These are phyloP conservation scores for Anser cygnoides DNA, from an alignment of 2,113 vertebrate genomes.

Conservation along the genomic window DNA sequence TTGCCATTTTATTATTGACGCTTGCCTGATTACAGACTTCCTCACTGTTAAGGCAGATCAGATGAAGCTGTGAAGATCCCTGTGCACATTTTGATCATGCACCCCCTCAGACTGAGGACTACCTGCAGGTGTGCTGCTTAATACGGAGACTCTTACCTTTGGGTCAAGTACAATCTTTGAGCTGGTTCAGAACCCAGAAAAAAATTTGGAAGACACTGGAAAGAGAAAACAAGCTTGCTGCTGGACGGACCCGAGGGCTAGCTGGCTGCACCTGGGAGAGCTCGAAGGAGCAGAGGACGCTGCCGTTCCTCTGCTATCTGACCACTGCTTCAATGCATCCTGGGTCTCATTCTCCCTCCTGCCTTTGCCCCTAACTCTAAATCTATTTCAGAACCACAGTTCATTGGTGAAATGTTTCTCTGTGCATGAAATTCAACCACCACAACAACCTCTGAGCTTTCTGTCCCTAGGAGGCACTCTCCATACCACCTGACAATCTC, in stretches of 20 bases:
- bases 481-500: neutral
- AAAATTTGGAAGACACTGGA: neutral
- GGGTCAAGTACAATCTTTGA: neutral
- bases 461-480: neutral
- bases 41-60: neutral
- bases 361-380: neutral
- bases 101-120: neutral
- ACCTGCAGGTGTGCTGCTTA: neutral
- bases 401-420: neutral
- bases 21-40: neutral
- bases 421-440: neutral
- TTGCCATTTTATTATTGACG: neutral
- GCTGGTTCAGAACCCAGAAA: neutral
- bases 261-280: neutral
- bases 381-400: neutral
- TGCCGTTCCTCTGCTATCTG: neutral
- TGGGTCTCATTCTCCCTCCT: neutral
- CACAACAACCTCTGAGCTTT: neutral
- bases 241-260: neutral
- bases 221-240: neutral
- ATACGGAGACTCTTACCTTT: too few relatives aligned
- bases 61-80: neutral
- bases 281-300: too few relatives aligned
- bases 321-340: rapidly evolving
- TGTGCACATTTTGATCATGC: neutral